phyloP scores from a whole-genome alignment of 2,888 invertebrate genomes.

The Nephrotoma flavescens region DNA sequence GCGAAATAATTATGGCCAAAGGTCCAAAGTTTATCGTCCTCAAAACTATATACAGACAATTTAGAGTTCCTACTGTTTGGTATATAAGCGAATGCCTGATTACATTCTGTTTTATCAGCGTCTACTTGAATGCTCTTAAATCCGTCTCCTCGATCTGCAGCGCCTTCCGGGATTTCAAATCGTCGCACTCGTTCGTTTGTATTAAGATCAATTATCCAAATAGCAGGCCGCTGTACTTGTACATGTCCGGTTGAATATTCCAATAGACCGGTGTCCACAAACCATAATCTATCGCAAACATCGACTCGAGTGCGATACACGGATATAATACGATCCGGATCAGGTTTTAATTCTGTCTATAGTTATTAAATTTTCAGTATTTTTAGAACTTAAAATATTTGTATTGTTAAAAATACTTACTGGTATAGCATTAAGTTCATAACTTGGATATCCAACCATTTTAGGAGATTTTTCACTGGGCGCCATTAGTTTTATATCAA shows the following conservation, averaged over 20 bases:
- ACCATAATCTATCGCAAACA: constrained; percentile 59
- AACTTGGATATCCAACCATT: constrained; percentile 25
- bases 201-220: constrained; percentile 50
- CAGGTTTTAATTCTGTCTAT: constrained; percentile 12
- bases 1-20: constrained; percentile 57
- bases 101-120: constrained; percentile 38
- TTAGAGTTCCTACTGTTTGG: constrained; percentile 32
- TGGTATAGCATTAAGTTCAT: constrained; percentile 9
- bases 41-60: constrained; percentile 36
- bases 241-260: constrained; percentile 44
- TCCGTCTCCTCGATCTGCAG: constrained; percentile 28
- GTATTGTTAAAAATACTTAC: neutral
- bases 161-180: constrained; percentile 31
- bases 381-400: neutral
- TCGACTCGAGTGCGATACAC: constrained; percentile 59
- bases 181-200: constrained; percentile 44
- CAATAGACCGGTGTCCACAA: constrained; percentile 58
- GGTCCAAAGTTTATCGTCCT: constrained; percentile 50
- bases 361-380: neutral
- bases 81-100: constrained; percentile 52
- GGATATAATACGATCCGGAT: constrained; percentile 36
- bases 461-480: constrained; percentile 19
- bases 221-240: constrained; percentile 39
- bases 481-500: constrained; percentile 16
- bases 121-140: constrained; percentile 57